These are phyloP conservation scores for Aspiorhynchus laticeps DNA, from an alignment of 2,113 vertebrate species.

Conservation along the genomic window DNA sequence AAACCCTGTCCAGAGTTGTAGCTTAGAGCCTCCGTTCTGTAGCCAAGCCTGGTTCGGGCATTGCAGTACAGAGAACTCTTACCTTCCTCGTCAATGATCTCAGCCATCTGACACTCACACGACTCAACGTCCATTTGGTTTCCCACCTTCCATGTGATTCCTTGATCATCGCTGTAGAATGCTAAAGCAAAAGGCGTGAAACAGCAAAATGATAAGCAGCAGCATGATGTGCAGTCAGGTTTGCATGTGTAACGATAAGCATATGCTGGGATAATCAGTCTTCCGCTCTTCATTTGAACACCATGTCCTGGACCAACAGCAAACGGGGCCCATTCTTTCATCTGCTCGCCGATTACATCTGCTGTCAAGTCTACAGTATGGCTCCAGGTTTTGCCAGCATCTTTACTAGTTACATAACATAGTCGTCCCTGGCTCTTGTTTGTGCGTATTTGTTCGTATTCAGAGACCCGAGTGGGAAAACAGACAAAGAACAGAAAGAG, in stretches of 20 bases:
- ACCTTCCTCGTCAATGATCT: too few relatives aligned
- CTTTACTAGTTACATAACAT: slow-evolving; percentile 74
- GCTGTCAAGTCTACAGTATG: slow-evolving; percentile 71
- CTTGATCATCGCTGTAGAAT: slow-evolving; percentile 77
- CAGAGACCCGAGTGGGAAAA: slow-evolving; percentile 66
- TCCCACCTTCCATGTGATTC: slow-evolving; percentile 70
- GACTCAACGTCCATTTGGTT: slow-evolving; percentile 43
- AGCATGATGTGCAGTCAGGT: background rate
- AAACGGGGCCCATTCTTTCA: slow-evolving; percentile 76
- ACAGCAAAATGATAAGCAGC: slow-evolving; percentile 23
- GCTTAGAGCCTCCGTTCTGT: slow-evolving; percentile 71
- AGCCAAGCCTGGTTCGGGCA: slow-evolving; percentile 61
- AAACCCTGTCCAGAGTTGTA: slow-evolving; percentile 62
- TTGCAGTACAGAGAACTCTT: slow-evolving; percentile 77
- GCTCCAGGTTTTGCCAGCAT: slow-evolving; percentile 79
- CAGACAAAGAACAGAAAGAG: slow-evolving; percentile 83
- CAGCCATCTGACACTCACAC: slow-evolving; percentile 80
- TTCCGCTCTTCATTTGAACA: slow-evolving; percentile 69
- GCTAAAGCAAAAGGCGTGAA: slow-evolving; percentile 67
- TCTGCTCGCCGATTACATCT: slow-evolving; percentile 74
- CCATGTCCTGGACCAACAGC: slow-evolving; percentile 82
- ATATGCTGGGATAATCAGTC: slow-evolving; percentile 76
- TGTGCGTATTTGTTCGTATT: slow-evolving; percentile 74
- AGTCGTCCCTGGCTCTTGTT: slow-evolving; percentile 77
- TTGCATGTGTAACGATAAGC: slow-evolving; percentile 63